These are phyloP conservation scores for Pocillopora damicornis DNA, from an alignment of 64 coral and sea anemone species.

Conservation along the genomic window DNA sequence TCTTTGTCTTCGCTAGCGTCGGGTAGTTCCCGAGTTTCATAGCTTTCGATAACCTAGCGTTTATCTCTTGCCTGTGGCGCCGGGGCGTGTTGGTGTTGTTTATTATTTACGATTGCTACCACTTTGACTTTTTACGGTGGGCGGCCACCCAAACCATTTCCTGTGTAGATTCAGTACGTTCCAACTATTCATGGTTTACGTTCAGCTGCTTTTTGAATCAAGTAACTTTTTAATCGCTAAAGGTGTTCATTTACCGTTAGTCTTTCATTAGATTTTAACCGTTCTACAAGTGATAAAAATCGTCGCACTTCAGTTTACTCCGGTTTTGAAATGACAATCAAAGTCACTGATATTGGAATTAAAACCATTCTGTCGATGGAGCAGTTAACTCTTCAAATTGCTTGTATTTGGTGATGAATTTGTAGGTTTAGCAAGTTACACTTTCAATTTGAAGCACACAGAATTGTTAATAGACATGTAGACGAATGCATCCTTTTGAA, in stretches of 20 bases:
- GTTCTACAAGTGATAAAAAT: no score
- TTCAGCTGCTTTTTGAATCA: neutral
- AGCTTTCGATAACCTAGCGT: neutral
- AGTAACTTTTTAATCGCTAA: neutral
- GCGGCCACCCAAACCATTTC: conserved; percentile 13
- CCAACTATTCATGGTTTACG: neutral
- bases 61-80: neutral
- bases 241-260: neutral
- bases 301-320: neutral
- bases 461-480: neutral
- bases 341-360: no score
- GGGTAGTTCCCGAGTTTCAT: neutral
- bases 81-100: conserved; percentile 25
- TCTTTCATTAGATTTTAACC: no score
- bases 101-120: conserved; percentile 15
- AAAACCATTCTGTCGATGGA: neutral
- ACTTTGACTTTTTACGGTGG: neutral
- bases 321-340: neutral
- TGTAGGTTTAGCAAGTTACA: neutral
- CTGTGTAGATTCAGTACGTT: neutral
- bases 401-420: no score
- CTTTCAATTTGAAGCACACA: neutral
- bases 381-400: neutral
- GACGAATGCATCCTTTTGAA: neutral
- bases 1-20: neutral